A percentile compares a stretch with the other conserved stretches of the same genome.
phyloP scores from a whole-genome alignment of 2,888 invertebrate species.

The Diarsia brunnea region DNA sequence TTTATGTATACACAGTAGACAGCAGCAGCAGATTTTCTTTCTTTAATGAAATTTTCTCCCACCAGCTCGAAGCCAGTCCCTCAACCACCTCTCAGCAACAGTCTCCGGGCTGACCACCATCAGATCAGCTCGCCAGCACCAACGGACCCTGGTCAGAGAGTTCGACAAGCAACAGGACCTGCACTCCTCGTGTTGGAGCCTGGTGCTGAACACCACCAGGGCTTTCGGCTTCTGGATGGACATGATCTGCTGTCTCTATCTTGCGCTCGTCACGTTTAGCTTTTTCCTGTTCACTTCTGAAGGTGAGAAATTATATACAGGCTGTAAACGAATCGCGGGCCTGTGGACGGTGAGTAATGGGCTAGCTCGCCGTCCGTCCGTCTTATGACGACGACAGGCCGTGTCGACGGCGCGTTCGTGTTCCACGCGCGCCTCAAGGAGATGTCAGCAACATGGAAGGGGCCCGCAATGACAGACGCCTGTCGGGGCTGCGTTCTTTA shows the following conservation, averaged over 20 bases:
- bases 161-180: slow-evolving; percentile 92
- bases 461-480: no score
- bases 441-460: no score
- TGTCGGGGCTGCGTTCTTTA: no score
- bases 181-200: slow-evolving; percentile 74
- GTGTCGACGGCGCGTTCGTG: no score
- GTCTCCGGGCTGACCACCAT: slow-evolving; percentile 96
- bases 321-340: no score
- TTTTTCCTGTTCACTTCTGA: slow-evolving; percentile 90
- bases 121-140: slow-evolving; percentile 93
- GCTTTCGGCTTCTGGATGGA: slow-evolving; percentile 91
- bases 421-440: no score
- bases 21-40: no score
- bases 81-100: slow-evolving; percentile 95
- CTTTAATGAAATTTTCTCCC: neutral
- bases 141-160: slow-evolving; percentile 92
- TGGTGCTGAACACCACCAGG: slow-evolving; percentile 79
- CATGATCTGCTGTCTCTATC: slow-evolving; percentile 90
- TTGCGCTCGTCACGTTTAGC: slow-evolving; percentile 92
- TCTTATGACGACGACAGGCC: no score
- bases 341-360: no score
- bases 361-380: no score
- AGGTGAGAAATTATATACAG: slow-evolving; percentile 72
- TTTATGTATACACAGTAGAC: no score
- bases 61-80: slow-evolving; percentile 95